These are phyloP conservation scores for Drosophila nigromelanica DNA, from an alignment of 1,140 invertebrate genomes.

Conservation along the genomic window DNA sequence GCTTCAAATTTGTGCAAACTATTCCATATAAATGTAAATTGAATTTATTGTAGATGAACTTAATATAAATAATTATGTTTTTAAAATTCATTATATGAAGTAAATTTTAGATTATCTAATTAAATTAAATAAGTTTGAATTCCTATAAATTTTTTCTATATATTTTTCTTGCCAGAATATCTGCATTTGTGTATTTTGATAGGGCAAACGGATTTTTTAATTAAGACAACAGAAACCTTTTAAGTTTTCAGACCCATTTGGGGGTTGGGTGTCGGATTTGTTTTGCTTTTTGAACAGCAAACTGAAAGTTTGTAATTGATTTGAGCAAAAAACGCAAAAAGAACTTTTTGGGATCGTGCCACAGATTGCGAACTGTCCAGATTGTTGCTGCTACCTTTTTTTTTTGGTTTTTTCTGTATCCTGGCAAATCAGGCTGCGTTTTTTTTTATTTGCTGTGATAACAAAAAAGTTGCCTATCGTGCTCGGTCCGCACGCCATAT, in stretches of 20 bases:
- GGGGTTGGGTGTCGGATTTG: constrained; percentile 19
- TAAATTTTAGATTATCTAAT: too few species aligned
- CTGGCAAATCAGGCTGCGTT: constrained; percentile 25
- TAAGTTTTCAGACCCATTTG: constrained; percentile 42
- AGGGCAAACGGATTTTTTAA: constrained; percentile 57
- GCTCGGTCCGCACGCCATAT: constrained; percentile 32
- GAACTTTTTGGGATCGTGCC: constrained; percentile 47
- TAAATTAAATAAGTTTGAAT: too few species aligned
- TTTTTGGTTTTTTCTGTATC: constrained; percentile 9
- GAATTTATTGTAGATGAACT: too few species aligned
- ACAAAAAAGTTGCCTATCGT: constrained; percentile 43
- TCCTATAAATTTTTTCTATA: neutral
- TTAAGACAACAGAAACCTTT: constrained; percentile 79
- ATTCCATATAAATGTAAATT: neutral
- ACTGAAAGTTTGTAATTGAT: constrained; percentile 79
- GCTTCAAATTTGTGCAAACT: neutral
- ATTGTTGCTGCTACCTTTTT: constrained; percentile 19
- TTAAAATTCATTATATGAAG: too few species aligned
- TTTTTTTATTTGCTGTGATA: constrained; percentile 49
- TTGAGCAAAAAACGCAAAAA: constrained; percentile 63
- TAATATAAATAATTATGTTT: too few species aligned
- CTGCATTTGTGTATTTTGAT: constrained; percentile 44
- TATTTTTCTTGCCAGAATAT: neutral
- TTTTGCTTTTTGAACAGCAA: constrained; percentile 42
- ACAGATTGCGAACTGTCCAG: constrained; percentile 33